phyloP scores from a whole-genome alignment of 2,113 vertebrate genomes.

The Gnathochromis pfefferi region DNA sequence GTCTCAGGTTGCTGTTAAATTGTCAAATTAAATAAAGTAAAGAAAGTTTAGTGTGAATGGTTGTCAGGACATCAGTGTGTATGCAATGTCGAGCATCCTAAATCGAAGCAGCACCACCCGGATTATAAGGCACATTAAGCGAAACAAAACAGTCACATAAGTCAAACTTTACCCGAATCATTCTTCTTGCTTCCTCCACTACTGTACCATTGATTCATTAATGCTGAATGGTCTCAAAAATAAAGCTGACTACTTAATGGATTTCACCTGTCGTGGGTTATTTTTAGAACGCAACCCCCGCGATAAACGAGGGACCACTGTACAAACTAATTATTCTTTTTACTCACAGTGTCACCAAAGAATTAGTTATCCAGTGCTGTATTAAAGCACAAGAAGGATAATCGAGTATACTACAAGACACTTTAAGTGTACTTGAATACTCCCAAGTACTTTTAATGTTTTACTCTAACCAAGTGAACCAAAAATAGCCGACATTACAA shows the following conservation, averaged over 20 bases:
- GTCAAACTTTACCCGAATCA: neutral
- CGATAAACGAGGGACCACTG: neutral
- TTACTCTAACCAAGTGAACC: neutral
- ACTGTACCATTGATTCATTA: neutral
- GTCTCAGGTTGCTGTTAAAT: neutral
- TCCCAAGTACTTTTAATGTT: neutral
- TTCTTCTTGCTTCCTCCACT: neutral
- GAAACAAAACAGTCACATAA: neutral
- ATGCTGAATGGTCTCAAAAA: neutral
- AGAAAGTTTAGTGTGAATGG: neutral
- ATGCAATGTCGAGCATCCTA: neutral
- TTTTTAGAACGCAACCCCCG: fast-evolving
- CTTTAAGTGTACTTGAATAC: neutral
- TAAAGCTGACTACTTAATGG: neutral
- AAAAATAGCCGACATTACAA: neutral
- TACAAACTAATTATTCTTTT: fast-evolving
- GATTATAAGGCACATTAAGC: neutral
- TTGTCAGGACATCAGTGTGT: neutral
- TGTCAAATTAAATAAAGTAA: neutral
- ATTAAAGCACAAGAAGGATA: neutral
- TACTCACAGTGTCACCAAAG: fast-evolving
- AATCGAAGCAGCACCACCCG: fast-evolving
- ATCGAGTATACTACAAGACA: fast-evolving
- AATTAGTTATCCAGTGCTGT: neutral
- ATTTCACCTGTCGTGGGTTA: neutral